Conservation (phyloP, 2,888 invertebrate genomes). For the Altica lythri region DNA sequence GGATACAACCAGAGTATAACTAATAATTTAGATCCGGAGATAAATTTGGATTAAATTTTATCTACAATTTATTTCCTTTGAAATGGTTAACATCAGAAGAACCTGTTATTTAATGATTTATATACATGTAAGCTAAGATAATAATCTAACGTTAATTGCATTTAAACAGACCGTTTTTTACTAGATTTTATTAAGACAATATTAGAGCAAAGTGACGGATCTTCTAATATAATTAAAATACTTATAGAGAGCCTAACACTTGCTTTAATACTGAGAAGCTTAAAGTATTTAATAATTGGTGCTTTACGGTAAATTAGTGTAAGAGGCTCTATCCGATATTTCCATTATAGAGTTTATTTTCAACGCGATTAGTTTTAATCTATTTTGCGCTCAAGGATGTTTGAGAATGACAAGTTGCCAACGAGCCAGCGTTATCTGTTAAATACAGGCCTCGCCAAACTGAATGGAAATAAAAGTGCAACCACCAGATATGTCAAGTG, state of each 20-base stretch:
- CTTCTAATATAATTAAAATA: too few relatives aligned
- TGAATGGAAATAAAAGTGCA: conserved; percentile 29
- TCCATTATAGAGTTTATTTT: conserved; percentile 34
- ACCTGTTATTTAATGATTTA: too few relatives aligned
- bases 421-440: conserved; percentile 32
- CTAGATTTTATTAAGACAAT: too few relatives aligned
- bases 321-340: conserved; percentile 28
- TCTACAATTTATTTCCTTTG: too few relatives aligned
- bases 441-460: conserved; percentile 29
- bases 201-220: too few relatives aligned
- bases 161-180: too few relatives aligned
- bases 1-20: conserved; percentile 40
- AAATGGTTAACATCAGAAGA: too few relatives aligned
- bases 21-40: conserved; percentile 46
- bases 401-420: conserved; percentile 29
- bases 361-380: conserved; percentile 34
- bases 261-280: background rate
- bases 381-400: conserved; percentile 31
- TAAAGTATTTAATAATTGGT: conserved; percentile 24
- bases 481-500: conserved; percentile 23
- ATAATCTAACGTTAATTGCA: too few relatives aligned
- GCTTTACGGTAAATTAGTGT: conserved; percentile 28
- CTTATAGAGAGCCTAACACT: too few relatives aligned
- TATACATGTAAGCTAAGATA: too few relatives aligned
- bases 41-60: conserved; percentile 42